Evolutionary conservation across 2,797 vertebrate genomes (phyloP), one percentile per base, ranked within the genome.

Genomic region (Arctocebus calabarensis): DNA sequence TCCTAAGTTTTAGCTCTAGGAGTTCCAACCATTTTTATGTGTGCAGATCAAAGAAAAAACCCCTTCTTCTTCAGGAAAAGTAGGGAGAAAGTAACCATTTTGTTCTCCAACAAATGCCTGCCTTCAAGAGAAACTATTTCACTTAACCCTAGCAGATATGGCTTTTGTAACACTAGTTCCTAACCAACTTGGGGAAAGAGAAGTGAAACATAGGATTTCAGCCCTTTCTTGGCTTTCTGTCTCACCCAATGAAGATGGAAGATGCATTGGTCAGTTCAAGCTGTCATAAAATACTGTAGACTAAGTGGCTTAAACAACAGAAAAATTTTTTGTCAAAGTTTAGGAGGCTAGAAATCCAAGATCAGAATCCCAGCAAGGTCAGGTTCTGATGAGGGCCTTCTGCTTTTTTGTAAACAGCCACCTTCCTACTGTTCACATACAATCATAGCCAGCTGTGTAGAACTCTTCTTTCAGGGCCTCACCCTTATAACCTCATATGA

Each of bases 381-480:
- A 37, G 3, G 40, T 14, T 25, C 19, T 9, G 3, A 7, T 55
- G 11, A 61, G 3, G 5, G 6, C 14, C 4, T 3, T 4, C 64
- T 55, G 27, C 32, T 81, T 75, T 3, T 14, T 12, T 2, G 10
- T 19, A 52, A 43, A 16, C 23, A 37, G 2, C 19, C 2, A 20
- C n/a, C 14, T 25, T 27, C 32, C 3, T 16, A 23, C 23, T 66
- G 0, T 64, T 37, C 66, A 64, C 20, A 8, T 4, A 23, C 5
- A 37, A n/a, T 29, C 45, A 12, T 10, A n/a, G 32, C 32, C 64
- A 75, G 48, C 22, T n/a, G 10, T 22, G 22, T 12, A 34, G 27
- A 27, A 29, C 6, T 88, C 11, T 7, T 27, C 12, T 25, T 70
- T 12, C 7, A 66, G 14, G 10, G 32, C 16, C 29, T 14, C n/a